These are phyloP conservation scores for Patella vulgata DNA, from an alignment of 1,140 invertebrate species.

Conservation along the genomic window DNA sequence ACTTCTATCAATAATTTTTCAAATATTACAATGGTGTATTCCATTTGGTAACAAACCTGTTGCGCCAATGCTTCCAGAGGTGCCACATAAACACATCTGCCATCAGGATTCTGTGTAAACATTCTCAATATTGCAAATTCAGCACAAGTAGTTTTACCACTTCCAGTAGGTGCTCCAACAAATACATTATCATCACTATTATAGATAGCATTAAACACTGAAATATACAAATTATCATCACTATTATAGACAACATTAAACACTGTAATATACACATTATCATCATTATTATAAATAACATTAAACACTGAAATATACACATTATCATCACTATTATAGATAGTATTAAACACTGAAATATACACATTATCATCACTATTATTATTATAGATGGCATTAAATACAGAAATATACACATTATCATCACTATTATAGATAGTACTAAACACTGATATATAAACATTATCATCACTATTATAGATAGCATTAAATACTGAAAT, in stretches of 20 bases:
- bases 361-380: neutral
- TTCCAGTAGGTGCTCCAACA: constrained; percentile 96
- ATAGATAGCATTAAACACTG: constrained; percentile 97
- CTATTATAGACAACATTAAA: too few species aligned
- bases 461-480: constrained; percentile 98
- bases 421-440: neutral
- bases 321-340: neutral
- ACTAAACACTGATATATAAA: constrained; percentile 62
- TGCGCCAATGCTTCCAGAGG: constrained; percentile 92
- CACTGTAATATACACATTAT: constrained; percentile 98
- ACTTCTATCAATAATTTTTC: neutral
- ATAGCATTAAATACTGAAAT: constrained; percentile 93
- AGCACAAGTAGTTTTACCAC: constrained; percentile 96
- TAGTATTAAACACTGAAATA: neutral
- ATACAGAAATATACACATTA: constrained; percentile 73
- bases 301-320: constrained; percentile 83
- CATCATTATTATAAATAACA: constrained; percentile 97
- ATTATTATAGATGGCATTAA: constrained; percentile 98
- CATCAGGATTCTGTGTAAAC: constrained; percentile 72
- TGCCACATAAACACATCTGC: constrained; percentile 90
- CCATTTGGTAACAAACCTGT: constrained; percentile 69
- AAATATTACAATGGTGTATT: neutral
- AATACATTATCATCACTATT: constrained; percentile 99
- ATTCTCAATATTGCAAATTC: constrained; percentile 96
- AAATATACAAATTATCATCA: constrained; percentile 27